Evolutionary conservation across 2,888 invertebrate species (phyloP), one percentile per base, ranked within the genome.

Genomic region (Beris morrisii): DNA sequence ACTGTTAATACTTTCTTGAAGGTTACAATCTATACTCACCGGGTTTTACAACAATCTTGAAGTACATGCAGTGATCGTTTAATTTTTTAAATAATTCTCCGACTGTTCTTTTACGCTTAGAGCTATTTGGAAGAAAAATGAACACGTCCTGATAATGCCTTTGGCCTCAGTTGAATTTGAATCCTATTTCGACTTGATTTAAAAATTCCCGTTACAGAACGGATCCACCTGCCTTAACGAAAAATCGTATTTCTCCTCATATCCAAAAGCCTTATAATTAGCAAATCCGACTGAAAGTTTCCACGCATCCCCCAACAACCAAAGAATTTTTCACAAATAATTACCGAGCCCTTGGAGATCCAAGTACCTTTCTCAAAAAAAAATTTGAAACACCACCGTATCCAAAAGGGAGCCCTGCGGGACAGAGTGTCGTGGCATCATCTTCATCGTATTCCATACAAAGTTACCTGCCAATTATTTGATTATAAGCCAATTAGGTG

Each of bases 401-500:
- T 58, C 45, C 45, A 22, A 44, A 58, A 28, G 30, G 12, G 15
- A 44, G 58, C 58, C 56, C 58, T 46, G 15, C 12, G 58, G 58
- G 45, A 44, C 44, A 45, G 4, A 58, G 30, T 58, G 58, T 58
- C 58, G 58, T 58, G 58, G 58, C 46, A 9, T 38, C 56, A 46
- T 28, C 56, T 6, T 7, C 28, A 11, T 46, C 58, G 9, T 15
- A 13, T 43, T 13, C 13, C 43, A 44, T 11, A 9, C 58, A 58
- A 22, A n/a, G 15, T 58, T 12, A 46, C 45, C 45, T 45, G 58
- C 58, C 58, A 58, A 58, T 58, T 58, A 58, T 58, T 58, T 58
- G 58, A 58, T 58, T 58, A 58, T 46, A 45, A 58, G 58, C 58
- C 58, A 58, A 58, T 58, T 58, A 58, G 22, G 30, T 22, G 46